Conservation (phyloP, 2,888 invertebrate genomes). For the Stenolophus ochropezus region DNA sequence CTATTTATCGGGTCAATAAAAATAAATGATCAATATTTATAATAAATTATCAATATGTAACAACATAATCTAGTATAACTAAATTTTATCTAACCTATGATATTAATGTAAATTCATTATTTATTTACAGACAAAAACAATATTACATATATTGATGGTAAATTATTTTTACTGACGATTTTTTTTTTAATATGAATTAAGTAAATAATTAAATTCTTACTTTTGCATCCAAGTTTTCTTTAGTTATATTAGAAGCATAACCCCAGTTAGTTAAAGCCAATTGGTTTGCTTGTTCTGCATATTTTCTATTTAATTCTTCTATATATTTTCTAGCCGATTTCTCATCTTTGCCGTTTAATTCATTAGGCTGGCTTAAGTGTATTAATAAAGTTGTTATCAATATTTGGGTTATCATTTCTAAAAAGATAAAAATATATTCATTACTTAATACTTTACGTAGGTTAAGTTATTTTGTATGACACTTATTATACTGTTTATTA, state of each 20-base stretch:
- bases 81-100: too few relatives aligned
- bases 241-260: slow-evolving; percentile 85
- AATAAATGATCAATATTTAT: too few relatives aligned
- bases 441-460: background rate
- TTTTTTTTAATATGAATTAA: background rate
- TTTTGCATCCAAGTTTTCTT: slow-evolving; percentile 79
- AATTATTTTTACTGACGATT: slow-evolving; percentile 61
- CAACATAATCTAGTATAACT: too few relatives aligned
- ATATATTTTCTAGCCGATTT: slow-evolving; percentile 80
- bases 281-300: slow-evolving; percentile 77
- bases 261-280: slow-evolving; percentile 81
- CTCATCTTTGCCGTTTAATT: slow-evolving; percentile 73
- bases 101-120: too few relatives aligned
- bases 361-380: background rate
- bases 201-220: slow-evolving; percentile 66
- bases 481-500: too few relatives aligned
- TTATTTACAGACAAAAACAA: too few relatives aligned
- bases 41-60: too few relatives aligned
- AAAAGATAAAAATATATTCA: slow-evolving; percentile 7
- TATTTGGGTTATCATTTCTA: slow-evolving; percentile 23
- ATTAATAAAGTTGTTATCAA: slow-evolving; percentile 39
- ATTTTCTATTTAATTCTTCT: slow-evolving; percentile 77
- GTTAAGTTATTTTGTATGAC: background rate
- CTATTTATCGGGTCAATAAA: too few relatives aligned
- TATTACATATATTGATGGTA: background rate